Percentiles rank a stretch among this genome's conserved stretches.
phyloP scores from a whole-genome alignment of 2,888 invertebrate genomes.

The Volucella inflata region DNA sequence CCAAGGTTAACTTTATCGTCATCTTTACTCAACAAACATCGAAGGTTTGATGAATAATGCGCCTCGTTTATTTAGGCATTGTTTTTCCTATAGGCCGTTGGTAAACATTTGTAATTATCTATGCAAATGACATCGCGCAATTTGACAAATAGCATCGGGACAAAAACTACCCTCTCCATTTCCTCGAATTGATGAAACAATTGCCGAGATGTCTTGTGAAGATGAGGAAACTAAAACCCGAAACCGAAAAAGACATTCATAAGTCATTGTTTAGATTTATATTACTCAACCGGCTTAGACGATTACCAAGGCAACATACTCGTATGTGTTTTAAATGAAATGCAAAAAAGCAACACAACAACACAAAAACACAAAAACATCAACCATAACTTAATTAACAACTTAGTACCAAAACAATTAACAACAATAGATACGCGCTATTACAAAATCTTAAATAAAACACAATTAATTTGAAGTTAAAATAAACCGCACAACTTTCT shows the following conservation, averaged over 20 bases:
- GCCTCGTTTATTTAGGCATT: too few relatives aligned
- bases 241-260: background rate
- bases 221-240: background rate
- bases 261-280: slow-evolving; percentile 16
- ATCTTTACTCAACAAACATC: too few relatives aligned
- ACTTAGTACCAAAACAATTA: slow-evolving; percentile 38
- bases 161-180: background rate
- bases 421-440: background rate
- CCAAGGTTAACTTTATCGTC: too few relatives aligned
- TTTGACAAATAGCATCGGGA: too few relatives aligned
- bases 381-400: slow-evolving; percentile 35
- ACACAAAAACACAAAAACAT: too few relatives aligned
- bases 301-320: background rate
- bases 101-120: background rate
- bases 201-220: background rate
- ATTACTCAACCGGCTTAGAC: slow-evolving; percentile 15
- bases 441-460: slow-evolving; percentile 60
- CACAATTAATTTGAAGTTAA: slow-evolving; percentile 25
- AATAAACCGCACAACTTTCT: slow-evolving; percentile 57
- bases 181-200: slow-evolving; percentile 4
- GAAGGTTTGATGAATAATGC: too few relatives aligned
- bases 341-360: slow-evolving; percentile 11
- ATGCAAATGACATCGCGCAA: background rate
- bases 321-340: background rate
- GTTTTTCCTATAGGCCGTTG: too few relatives aligned